Percentiles rank a stretch among this genome's conserved stretches.
phyloP scores from a whole-genome alignment of 35 echinoderm and acorn worm genomes.

The Heliocidaris erythrogramma region DNA sequence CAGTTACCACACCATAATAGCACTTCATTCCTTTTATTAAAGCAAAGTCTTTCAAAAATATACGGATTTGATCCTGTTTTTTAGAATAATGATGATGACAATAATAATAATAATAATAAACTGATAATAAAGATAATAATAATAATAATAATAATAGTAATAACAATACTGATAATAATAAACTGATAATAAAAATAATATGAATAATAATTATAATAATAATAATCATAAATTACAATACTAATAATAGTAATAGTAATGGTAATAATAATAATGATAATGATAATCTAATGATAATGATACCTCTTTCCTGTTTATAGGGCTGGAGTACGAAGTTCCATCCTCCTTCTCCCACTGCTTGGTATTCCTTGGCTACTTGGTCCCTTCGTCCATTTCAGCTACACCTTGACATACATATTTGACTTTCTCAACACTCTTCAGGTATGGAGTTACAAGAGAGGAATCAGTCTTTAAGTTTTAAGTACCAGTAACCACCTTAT shows the following conservation, averaged over 20 bases:
- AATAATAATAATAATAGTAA: not conserved
- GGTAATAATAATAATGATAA: not conserved
- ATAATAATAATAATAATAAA: no score
- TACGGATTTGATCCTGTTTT: no score
- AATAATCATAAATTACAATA: no score
- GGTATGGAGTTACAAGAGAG: not conserved
- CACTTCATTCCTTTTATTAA: no score
- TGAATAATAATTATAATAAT: not conserved
- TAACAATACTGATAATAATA: not conserved
- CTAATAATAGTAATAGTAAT: no score
- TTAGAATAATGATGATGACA: no score
- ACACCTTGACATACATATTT: constrained; percentile 39
- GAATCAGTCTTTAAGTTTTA: no score
- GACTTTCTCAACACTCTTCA: constrained; percentile 58
- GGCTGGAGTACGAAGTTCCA: constrained; percentile 56
- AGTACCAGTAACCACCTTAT: not conserved
- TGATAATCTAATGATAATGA: not conserved
- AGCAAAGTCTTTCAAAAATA: no score
- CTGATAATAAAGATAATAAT: not conserved
- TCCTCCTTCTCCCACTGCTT: constrained; percentile 62
- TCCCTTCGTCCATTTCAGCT: not conserved
- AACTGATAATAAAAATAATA: not conserved
- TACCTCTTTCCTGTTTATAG: constrained; percentile 35
- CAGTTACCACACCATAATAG: no score
- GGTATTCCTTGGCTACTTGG: constrained; percentile 72